Percentiles rank a stretch among this genome's conserved stretches.
These are phyloP conservation scores for Muscicapa striata DNA, from an alignment of 2,797 vertebrate genomes.

Conservation along the genomic window DNA sequence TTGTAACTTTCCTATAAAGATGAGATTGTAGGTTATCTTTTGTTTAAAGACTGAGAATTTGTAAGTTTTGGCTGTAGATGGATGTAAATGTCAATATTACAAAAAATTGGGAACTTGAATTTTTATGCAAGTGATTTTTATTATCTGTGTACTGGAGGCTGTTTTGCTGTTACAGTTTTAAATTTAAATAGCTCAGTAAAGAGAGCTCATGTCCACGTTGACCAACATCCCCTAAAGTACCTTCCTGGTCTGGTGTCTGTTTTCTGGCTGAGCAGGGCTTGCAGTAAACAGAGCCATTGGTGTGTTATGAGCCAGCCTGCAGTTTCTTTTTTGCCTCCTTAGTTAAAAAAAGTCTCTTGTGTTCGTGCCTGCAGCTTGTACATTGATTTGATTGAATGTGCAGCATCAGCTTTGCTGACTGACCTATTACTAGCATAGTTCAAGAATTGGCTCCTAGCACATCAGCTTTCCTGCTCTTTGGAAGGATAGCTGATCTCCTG, in stretches of 20 bases:
- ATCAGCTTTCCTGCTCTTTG: background rate
- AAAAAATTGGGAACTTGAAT: rapidly evolving
- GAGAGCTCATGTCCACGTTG: background rate
- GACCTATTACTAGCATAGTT: constrained; percentile 6
- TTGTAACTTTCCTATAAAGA: background rate
- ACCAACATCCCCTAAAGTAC: rapidly evolving
- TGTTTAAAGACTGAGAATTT: background rate
- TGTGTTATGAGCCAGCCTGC: background rate
- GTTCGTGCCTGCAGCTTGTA: background rate
- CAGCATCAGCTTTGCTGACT: background rate
- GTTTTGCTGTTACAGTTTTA: background rate
- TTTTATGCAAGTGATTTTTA: background rate
- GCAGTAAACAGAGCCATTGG: background rate
- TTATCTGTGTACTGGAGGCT: background rate
- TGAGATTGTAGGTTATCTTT: background rate
- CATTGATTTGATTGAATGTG: background rate
- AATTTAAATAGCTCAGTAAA: background rate
- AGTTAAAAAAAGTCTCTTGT: background rate
- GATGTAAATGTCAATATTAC: background rate
- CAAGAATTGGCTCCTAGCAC: background rate
- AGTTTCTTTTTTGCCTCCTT: background rate
- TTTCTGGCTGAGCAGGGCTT: background rate
- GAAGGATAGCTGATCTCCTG: background rate
- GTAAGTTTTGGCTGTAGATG: background rate
- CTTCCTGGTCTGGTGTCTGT: background rate